A percentile compares a stretch with the other conserved stretches of the same genome.
These are phyloP conservation scores for Drosophila sturtevanti DNA, from an alignment of 1,140 invertebrate genomes.

Conservation along the genomic window DNA sequence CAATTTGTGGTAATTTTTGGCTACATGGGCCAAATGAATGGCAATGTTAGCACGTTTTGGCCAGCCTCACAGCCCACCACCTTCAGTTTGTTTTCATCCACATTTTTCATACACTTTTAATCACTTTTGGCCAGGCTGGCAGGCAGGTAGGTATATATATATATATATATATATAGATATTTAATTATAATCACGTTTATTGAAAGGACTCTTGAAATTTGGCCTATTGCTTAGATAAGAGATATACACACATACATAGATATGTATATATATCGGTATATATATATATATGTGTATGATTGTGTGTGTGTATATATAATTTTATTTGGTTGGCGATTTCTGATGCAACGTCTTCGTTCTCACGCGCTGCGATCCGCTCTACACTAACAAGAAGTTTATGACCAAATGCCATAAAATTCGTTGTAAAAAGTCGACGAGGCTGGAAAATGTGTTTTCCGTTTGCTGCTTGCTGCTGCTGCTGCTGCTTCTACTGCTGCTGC, in stretches of 20 bases:
- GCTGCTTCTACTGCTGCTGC: slow-evolving; percentile 22
- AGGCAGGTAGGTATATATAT: not conserved
- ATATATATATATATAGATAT: not conserved
- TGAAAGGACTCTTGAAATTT: not conserved
- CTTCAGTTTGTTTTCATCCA: slow-evolving; percentile 5
- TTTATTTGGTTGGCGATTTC: slow-evolving; percentile 25
- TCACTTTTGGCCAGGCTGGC: not conserved
- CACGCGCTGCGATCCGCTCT: slow-evolving; percentile 77
- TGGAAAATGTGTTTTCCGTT: slow-evolving; percentile 82
- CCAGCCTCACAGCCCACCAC: not conserved
- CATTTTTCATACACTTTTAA: slow-evolving; percentile 18
- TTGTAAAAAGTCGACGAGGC: slow-evolving; percentile 82
- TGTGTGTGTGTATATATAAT: slow-evolving; percentile 13
- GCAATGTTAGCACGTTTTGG: not conserved
- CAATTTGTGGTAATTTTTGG: not conserved
- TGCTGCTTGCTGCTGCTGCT: slow-evolving; percentile 51
- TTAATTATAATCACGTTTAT: slow-evolving; percentile 7
- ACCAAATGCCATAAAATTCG: slow-evolving; percentile 83
- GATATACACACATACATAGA: not conserved
- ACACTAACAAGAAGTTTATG: slow-evolving; percentile 83
- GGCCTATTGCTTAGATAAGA: slow-evolving; percentile 1
- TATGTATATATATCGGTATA: not conserved
- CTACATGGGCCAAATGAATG: not conserved
- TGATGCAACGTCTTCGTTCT: slow-evolving; percentile 54
- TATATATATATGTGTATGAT: not conserved